phyloP scores from a whole-genome alignment of 2,888 invertebrate genomes.

The Unio delphinus region DNA sequence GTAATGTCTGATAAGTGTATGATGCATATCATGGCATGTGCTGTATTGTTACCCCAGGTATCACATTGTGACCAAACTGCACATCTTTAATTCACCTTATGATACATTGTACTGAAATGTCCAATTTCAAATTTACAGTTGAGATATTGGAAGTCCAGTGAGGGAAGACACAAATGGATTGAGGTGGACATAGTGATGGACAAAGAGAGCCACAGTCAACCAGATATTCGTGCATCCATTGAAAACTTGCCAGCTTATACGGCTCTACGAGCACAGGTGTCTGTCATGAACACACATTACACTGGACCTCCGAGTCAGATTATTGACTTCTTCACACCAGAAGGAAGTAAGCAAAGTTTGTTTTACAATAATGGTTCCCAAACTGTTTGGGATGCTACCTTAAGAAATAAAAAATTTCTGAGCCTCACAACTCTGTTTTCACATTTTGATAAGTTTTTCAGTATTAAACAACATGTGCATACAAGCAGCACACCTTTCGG shows the following conservation, averaged over 20 bases:
- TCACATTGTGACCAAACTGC: no score
- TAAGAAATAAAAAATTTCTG: no score
- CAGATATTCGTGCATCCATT: conserved; percentile 55
- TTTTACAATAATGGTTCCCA: no score
- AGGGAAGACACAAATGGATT: conserved; percentile 68
- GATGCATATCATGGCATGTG: no score
- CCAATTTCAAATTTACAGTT: conserved; percentile 74
- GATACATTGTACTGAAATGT: background rate
- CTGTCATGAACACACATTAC: conserved; percentile 91
- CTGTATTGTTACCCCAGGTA: no score
- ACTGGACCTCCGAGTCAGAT: conserved; percentile 91
- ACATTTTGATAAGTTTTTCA: no score
- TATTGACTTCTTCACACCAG: conserved; percentile 74
- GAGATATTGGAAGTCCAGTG: conserved; percentile 92
- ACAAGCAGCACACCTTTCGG: no score
- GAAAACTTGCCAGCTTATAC: conserved; percentile 65
- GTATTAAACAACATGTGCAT: no score
- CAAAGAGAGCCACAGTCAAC: conserved; percentile 33
- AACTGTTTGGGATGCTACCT: no score
- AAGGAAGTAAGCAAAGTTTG: conserved; percentile 57
- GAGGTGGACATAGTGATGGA: conserved; percentile 50
- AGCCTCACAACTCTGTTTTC: no score
- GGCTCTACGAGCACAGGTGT: conserved; percentile 88
- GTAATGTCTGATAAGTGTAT: no score
- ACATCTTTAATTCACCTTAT: no score